Conservation (phyloP, 2,888 invertebrate species). For the Leptodirus hochenwartii region DNA sequence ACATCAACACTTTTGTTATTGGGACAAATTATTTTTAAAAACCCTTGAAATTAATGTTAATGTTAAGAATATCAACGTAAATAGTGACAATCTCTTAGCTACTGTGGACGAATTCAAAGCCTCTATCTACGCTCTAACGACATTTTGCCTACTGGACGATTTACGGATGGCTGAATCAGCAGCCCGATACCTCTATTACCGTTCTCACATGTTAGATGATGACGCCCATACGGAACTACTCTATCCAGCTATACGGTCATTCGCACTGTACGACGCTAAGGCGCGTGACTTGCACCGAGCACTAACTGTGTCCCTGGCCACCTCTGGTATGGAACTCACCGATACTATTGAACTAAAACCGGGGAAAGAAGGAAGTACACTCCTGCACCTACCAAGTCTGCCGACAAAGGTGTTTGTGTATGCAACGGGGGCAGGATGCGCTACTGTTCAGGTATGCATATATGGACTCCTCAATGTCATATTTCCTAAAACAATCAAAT, state of each 20-base stretch:
- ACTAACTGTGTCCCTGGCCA: conserved; percentile 45
- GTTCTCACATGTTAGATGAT: conserved; percentile 44
- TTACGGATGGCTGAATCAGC: conserved; percentile 44
- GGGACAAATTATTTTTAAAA: no score
- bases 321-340: conserved; percentile 51
- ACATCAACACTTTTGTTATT: no score
- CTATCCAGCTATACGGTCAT: conserved; percentile 40
- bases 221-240: conserved; percentile 41
- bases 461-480: no score
- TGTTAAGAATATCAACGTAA: no score
- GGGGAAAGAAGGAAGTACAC: conserved; percentile 29
- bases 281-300: conserved; percentile 42
- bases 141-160: conserved; percentile 40
- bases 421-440: conserved; percentile 49
- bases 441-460: conserved; percentile 44
- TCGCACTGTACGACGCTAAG: conserved; percentile 37
- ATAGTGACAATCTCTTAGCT: conserved; percentile 19
- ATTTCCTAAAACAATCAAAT: not conserved
- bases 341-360: conserved; percentile 42
- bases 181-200: conserved; percentile 42
- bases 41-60: no score
- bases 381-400: conserved; percentile 39
- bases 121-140: conserved; percentile 37
- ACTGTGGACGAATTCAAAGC: conserved; percentile 43
- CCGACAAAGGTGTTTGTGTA: conserved; percentile 54